phyloP scores from a whole-genome alignment of 2,797 vertebrate species.

The Lemur catta region DNA sequence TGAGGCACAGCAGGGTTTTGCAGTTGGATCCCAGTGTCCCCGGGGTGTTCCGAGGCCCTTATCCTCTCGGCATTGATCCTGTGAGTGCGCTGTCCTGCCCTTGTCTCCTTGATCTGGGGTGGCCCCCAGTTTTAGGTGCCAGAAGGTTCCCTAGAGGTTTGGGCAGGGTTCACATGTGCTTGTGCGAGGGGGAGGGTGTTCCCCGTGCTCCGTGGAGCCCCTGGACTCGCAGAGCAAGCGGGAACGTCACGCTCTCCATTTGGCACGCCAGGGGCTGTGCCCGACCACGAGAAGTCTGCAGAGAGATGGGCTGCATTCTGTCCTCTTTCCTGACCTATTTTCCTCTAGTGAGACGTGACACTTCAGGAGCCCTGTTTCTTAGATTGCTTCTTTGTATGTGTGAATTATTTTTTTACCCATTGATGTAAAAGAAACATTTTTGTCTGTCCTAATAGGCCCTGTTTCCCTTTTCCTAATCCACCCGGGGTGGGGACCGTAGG shows the following conservation, averaged over 20 bases:
- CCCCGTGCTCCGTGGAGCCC: not conserved
- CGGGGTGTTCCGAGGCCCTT: constrained; percentile 93
- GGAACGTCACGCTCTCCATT: too few species aligned
- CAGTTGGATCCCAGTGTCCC: constrained; percentile 90
- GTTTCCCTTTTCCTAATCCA: not conserved
- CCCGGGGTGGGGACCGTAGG: not conserved
- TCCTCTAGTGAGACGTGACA: not conserved
- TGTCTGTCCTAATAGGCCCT: not conserved
- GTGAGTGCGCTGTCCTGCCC: constrained; percentile 84
- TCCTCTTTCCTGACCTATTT: not conserved
- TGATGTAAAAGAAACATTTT: not conserved
- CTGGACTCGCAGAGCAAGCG: too few species aligned
- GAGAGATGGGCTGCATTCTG: rapidly evolving
- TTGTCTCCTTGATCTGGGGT: rapidly evolving
- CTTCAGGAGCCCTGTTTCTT: not conserved
- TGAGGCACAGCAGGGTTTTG: constrained; percentile 81
- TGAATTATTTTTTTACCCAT: not conserved
- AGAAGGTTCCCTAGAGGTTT: rapidly evolving
- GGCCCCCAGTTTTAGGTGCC: rapidly evolving
- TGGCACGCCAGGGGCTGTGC: not conserved
- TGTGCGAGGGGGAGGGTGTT: rapidly evolving
- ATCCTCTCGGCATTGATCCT: constrained; percentile 97
- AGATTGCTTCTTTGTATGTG: not conserved
- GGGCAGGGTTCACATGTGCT: rapidly evolving
- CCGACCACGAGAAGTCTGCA: rapidly evolving